Conservation (phyloP, 1,140 invertebrate species). For the Spodoptera frugiperda region DNA sequence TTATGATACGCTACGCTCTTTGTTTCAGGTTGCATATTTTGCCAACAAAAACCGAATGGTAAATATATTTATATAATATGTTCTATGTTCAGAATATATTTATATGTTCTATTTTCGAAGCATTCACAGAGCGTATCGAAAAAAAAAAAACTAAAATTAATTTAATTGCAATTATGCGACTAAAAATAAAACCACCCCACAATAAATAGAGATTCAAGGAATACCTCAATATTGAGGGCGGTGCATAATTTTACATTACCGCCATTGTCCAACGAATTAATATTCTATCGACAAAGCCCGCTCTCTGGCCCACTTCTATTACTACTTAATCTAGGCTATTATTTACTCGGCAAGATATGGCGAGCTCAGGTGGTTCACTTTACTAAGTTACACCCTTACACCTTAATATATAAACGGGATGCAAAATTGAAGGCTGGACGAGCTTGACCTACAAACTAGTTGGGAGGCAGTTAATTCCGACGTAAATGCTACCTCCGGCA, state of each 20-base stretch:
- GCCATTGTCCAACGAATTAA: constrained; percentile 16
- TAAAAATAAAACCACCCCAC: neutral
- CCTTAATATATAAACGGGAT: constrained; percentile 35
- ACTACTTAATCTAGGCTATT: constrained; percentile 41
- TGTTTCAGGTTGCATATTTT: constrained; percentile 18
- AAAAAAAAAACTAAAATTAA: too few relatives aligned
- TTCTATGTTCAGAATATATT: too few relatives aligned
- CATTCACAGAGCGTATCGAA: too few relatives aligned
- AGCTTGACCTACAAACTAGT: constrained; percentile 42
- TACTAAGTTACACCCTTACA: constrained; percentile 28
- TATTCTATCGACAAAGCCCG: neutral
- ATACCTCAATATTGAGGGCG: constrained; percentile 19
- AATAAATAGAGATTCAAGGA: neutral
- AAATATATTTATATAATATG: too few relatives aligned
- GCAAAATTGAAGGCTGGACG: constrained; percentile 35
- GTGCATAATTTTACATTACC: constrained; percentile 20
- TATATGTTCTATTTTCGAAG: too few relatives aligned
- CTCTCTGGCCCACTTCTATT: constrained; percentile 9
- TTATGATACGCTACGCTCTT: constrained; percentile 29
- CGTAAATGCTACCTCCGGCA: constrained; percentile 33
- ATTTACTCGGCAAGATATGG: constrained; percentile 22
- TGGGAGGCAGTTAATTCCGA: constrained; percentile 39
- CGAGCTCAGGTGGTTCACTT: constrained; percentile 18
- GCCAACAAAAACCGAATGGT: too few relatives aligned
- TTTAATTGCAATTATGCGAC: too few relatives aligned